Evolutionary conservation across 2,888 invertebrate species (phyloP).

Genomic region (Seira ritae): DNA sequence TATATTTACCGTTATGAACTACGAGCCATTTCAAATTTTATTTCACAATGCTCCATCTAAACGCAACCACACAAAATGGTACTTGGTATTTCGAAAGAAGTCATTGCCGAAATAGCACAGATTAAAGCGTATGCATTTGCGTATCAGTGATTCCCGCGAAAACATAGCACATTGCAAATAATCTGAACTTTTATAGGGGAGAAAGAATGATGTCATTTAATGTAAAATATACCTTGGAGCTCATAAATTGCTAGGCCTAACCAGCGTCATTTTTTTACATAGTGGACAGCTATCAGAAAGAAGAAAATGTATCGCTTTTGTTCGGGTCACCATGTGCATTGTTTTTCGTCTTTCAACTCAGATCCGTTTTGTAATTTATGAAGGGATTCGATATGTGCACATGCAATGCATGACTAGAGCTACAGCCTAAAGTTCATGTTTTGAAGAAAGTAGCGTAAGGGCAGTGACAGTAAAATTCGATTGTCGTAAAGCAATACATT

Average conservation of each 20-base stretch:
- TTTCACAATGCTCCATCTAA: background rate
- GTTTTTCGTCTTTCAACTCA: background rate
- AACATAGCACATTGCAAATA: no score
- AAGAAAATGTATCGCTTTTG: no score
- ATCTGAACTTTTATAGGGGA: background rate
- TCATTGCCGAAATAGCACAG: background rate
- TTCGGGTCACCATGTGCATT: background rate
- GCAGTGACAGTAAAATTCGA: background rate
- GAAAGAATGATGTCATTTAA: no score
- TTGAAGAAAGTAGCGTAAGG: background rate
- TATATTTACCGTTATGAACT: slow-evolving; percentile 13
- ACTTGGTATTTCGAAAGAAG: background rate
- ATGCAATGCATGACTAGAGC: no score
- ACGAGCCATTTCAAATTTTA: background rate
- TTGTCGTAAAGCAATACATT: background rate
- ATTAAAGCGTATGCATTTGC: background rate
- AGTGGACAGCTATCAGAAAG: no score
- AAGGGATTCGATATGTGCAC: background rate
- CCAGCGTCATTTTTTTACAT: no score
- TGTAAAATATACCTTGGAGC: no score
- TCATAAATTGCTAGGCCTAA: no score
- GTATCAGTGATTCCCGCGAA: no score
- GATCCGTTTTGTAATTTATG: background rate
- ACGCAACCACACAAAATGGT: background rate
- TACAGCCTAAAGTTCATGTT: background rate